Percentiles rank a stretch among this genome's conserved stretches.
phyloP scores from a whole-genome alignment of 2,888 invertebrate genomes.

The Callyntrura guangdongensis region DNA sequence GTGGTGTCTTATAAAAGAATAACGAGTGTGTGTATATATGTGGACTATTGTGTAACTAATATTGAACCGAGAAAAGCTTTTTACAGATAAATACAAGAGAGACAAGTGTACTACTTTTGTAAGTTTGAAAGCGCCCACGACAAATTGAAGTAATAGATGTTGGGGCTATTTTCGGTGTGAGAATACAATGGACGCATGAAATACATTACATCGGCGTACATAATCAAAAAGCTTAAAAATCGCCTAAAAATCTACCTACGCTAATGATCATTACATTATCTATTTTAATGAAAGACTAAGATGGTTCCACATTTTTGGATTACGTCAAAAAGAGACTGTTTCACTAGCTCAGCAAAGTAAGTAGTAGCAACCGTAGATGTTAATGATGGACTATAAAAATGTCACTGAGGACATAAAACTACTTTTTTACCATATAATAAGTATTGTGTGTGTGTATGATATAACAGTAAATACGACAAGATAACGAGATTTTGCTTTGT shows the following conservation, averaged over 20 bases:
- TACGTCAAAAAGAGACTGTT: slow-evolving; percentile 58
- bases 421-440: slow-evolving; percentile 33
- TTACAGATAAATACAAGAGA: slow-evolving; percentile 77
- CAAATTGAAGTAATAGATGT: neutral
- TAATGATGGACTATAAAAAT: slow-evolving; percentile 65
- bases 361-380: slow-evolving; percentile 71
- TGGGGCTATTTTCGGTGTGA: slow-evolving; percentile 19
- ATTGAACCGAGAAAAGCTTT: slow-evolving; percentile 12
- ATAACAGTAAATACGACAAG: slow-evolving; percentile 56
- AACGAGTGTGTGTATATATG: neutral
- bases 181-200: neutral
- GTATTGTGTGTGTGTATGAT: slow-evolving; percentile 26
- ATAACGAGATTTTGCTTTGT: slow-evolving; percentile 37
- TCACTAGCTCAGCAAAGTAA: slow-evolving; percentile 75
- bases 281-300: slow-evolving; percentile 77
- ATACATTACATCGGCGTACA: neutral
- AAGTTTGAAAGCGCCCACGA: slow-evolving; percentile 8
- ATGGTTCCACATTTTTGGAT: slow-evolving; percentile 75
- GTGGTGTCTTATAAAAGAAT: slow-evolving; percentile 1
- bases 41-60: neutral
- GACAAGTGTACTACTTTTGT: slow-evolving; percentile 46
- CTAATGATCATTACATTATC: slow-evolving; percentile 25
- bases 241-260: slow-evolving; percentile 31
- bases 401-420: slow-evolving; percentile 63
- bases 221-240: slow-evolving; percentile 16